phyloP scores from a whole-genome alignment of 2,797 vertebrate genomes.

The Rhyacichthys aspro region DNA sequence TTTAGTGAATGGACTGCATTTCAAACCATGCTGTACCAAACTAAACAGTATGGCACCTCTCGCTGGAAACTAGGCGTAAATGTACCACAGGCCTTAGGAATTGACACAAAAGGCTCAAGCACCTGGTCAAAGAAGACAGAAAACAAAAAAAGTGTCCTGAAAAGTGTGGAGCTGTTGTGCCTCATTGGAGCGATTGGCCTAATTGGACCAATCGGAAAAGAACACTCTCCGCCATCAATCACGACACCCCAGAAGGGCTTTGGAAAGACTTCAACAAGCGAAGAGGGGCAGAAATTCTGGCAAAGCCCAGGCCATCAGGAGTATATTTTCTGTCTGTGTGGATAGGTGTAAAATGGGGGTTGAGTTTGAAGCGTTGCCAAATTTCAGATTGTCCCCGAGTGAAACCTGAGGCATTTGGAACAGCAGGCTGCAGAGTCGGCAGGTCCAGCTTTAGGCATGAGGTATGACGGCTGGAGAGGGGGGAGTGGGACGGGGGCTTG shows the following conservation, averaged over 20 bases:
- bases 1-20: too few species aligned
- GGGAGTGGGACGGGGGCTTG: constrained; percentile 29
- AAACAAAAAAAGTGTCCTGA: constrained; percentile 23
- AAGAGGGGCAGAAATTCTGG: constrained; percentile 23
- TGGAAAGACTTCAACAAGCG: constrained; percentile 60
- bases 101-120: constrained; percentile 3
- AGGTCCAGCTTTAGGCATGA: constrained; percentile 43
- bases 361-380: constrained; percentile 47
- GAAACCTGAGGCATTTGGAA: constrained; percentile 69
- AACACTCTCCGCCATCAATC: constrained; percentile 56
- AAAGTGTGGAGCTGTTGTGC: constrained; percentile 25
- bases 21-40: constrained; percentile 8
- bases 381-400: constrained; percentile 50
- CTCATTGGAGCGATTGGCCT: constrained; percentile 54
- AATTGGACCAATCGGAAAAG: constrained; percentile 58
- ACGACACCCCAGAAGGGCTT: constrained; percentile 31
- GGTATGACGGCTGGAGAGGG: constrained; percentile 1
- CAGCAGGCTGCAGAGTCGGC: constrained; percentile 56
- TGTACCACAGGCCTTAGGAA: background rate
- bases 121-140: constrained; percentile 38
- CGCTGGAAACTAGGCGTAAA: too few species aligned
- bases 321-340: constrained; percentile 24
- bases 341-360: constrained; percentile 17
- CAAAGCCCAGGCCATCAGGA: constrained; percentile 44
- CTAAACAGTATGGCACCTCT: too few species aligned